Conservation (phyloP, 2,888 invertebrate species). For the Ceraclea dissimilis region DNA sequence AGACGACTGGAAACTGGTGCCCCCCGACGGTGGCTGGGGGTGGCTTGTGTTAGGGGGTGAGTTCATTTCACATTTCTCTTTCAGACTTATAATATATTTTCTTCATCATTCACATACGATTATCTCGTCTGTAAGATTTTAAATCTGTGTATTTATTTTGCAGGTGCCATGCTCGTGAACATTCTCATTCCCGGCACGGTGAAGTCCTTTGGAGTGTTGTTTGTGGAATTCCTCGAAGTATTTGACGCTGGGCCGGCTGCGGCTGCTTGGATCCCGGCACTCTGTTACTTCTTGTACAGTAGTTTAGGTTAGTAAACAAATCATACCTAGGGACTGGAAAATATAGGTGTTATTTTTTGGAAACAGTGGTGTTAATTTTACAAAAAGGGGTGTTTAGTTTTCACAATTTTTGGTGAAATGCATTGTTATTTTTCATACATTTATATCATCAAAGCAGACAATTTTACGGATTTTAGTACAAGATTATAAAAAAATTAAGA, state of each 20-base stretch:
- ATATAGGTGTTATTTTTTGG: too few species aligned
- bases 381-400: neutral
- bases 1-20: slow-evolving; percentile 63
- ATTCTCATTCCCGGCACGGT: slow-evolving; percentile 80
- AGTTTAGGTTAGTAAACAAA: slow-evolving; percentile 67
- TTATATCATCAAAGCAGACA: too few species aligned
- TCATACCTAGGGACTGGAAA: neutral
- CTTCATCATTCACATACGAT: too few species aligned
- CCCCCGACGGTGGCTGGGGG: slow-evolving; percentile 81
- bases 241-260: slow-evolving; percentile 66
- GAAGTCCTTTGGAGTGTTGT: slow-evolving; percentile 80
- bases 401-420: neutral
- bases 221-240: slow-evolving; percentile 73
- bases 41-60: slow-evolving; percentile 65
- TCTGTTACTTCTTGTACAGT: slow-evolving; percentile 83
- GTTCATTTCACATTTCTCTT: slow-evolving; percentile 11
- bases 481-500: too few species aligned
- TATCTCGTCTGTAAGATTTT: neutral
- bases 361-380: too few species aligned
- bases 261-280: slow-evolving; percentile 77
- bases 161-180: slow-evolving; percentile 73
- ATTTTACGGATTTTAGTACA: too few species aligned
- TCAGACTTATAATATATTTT: too few species aligned
- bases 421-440: too few species aligned
- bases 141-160: slow-evolving; percentile 28